Evolutionary conservation across 1,140 invertebrate species (phyloP), one percentile per base, ranked within the genome.

Genomic region (Aphaenogaster ashmeadi): DNA sequence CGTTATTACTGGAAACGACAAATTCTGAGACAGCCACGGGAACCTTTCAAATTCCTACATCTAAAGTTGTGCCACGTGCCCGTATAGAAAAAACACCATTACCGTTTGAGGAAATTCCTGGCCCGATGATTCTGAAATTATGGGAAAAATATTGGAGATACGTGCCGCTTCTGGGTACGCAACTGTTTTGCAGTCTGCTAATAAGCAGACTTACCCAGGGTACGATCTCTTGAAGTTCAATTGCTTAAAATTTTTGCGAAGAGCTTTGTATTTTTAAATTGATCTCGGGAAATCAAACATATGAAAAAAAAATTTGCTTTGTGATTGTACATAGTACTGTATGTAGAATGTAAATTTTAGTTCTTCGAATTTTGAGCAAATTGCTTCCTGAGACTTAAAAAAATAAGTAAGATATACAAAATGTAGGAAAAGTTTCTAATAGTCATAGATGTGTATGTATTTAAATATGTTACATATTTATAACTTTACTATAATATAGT

Each of bases 21-120:
- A n/a, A 33, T 0, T 7, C 67, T 0, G 88, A 88, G 0, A 62
- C 84, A 6, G 62, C 44, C 2, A 9, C 74, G 15, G 36, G 86
- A 33, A 8, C 54, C 2, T 72, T 89, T 21, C 80, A 91, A 11
- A 52, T 91, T 18, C 6, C 91, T 11, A 54, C 27, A 3, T 5
- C 41, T 9, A 89, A 72, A 8, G 36, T 54, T 9, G 52, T 64
- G 1, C 9, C 88, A 47, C 77, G 11, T 0, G 36, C 15, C 2
- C 21, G 3, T 21, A 18, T 84, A 0, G 93, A 94, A 9, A 92
- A 87, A 7, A 41, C 87, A 0, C 78, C 91, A 1, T 38, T 96
- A 33, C 92, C 96, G 0, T 97, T 97, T 90, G 96, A 97, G 80
- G 96, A 96, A 2, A 95, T 97, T 38, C 97, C 97, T 5, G 96